phyloP scores from a whole-genome alignment of 2,113 vertebrate species.

The Carollia perspicillata region DNA sequence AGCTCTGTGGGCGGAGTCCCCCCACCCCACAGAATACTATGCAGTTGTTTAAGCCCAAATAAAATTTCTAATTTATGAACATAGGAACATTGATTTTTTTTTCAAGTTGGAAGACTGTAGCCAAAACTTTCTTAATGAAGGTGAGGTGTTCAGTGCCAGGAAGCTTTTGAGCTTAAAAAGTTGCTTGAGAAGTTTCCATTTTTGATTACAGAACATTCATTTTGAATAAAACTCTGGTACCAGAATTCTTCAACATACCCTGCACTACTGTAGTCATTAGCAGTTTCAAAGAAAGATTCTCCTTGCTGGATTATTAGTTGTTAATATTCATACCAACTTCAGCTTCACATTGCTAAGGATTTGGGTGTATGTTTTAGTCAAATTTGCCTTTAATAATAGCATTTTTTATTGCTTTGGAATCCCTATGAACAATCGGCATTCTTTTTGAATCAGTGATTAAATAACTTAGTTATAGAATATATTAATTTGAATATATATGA shows the following conservation, averaged over 20 bases:
- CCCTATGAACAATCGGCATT: neutral
- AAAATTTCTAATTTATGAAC: neutral
- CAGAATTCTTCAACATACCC: neutral
- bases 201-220: neutral
- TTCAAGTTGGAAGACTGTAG: neutral
- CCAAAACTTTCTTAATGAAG: neutral
- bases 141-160: neutral
- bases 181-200: neutral
- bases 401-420: neutral
- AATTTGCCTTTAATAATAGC: neutral
- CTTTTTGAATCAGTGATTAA: neutral
- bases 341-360: neutral
- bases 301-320: neutral
- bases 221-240: conserved; percentile 2
- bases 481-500: neutral
- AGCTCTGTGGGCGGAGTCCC: too few relatives aligned
- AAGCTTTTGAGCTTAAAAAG: neutral
- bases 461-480: neutral
- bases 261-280: neutral
- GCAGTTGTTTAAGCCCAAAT: neutral
- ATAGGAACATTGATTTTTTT: neutral
- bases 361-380: neutral
- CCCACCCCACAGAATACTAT: too few relatives aligned
- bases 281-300: neutral
- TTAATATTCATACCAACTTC: neutral